Percentiles rank a stretch among this genome's conserved stretches.
These are phyloP conservation scores for Syrista parreyssii DNA, from an alignment of 2,888 invertebrate genomes.

Conservation along the genomic window DNA sequence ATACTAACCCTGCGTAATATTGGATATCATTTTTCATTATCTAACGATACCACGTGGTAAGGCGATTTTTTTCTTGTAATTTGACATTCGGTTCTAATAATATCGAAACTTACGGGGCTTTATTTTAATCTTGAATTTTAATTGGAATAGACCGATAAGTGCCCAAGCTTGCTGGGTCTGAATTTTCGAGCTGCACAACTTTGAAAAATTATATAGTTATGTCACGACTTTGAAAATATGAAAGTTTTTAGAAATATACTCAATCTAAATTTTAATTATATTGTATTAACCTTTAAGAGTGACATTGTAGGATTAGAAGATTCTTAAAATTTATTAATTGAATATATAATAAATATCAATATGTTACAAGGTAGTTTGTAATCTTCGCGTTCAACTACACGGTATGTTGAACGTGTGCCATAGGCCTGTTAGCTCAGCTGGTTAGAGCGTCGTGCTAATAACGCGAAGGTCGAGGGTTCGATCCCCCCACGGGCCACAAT, in stretches of 20 bases:
- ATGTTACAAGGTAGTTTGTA: not conserved
- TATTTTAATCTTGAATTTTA: not conserved
- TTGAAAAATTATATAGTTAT: not conserved
- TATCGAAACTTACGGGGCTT: not conserved
- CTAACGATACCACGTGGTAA: not conserved
- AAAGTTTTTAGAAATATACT: too few species aligned
- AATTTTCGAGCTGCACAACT: not conserved
- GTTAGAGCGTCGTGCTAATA: conserved; percentile 25
- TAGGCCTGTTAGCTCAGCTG: conserved; percentile 18
- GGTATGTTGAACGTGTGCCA: not conserved
- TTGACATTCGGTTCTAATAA: not conserved
- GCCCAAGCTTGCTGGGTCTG: too few species aligned
- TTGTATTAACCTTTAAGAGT: too few species aligned
- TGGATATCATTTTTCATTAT: not conserved
- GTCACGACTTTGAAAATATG: not conserved
- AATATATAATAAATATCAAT: not conserved
- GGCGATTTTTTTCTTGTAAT: not conserved
- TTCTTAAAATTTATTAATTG: not conserved
- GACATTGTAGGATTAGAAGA: not conserved
- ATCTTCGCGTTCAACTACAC: not conserved
- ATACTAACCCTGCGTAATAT: not conserved
- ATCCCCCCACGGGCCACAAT: conserved; percentile 32
- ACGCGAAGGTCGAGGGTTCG: conserved; percentile 39
- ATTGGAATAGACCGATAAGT: too few species aligned
- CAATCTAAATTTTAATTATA: too few species aligned